Conservation (phyloP, 2,113 vertebrate species). For the Lophura nycthemera region DNA sequence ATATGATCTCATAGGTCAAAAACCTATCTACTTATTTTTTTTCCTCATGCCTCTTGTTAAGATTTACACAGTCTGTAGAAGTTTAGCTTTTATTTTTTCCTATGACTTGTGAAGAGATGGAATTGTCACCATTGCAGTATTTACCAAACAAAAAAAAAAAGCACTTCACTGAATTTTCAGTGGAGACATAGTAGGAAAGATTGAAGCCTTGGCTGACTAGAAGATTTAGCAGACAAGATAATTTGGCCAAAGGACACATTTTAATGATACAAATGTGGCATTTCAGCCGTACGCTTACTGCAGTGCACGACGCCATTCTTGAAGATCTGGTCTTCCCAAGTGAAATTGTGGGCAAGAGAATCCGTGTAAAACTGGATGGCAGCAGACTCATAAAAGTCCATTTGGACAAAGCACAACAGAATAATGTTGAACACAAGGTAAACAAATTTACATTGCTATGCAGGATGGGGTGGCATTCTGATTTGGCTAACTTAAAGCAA, state of each 20-base stretch:
- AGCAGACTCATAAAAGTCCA: conserved; percentile 98
- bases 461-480: not conserved
- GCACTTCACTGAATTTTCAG: not conserved
- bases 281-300: conserved; percentile 91
- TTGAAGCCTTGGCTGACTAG: not conserved
- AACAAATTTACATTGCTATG: not conserved
- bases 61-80: not conserved
- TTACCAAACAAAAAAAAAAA: not conserved
- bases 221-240: not conserved
- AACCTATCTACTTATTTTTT: not conserved
- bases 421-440: conserved; percentile 99
- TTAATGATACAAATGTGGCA: conserved; percentile 15
- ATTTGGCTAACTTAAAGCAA: not conserved
- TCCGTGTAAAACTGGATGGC: conserved; percentile 94
- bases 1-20: not conserved
- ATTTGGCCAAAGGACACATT: not conserved
- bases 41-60: not conserved
- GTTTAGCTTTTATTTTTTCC: not conserved
- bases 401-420: conserved; percentile 98
- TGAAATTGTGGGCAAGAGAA: conserved; percentile 98
- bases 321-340: conserved; percentile 98
- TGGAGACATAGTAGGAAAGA: not conserved
- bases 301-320: conserved; percentile 96
- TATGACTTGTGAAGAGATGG: not conserved
- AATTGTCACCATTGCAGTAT: not conserved